Evolutionary conservation across 2,113 vertebrate species (phyloP).

Genomic region (Eclectus roratus): DNA sequence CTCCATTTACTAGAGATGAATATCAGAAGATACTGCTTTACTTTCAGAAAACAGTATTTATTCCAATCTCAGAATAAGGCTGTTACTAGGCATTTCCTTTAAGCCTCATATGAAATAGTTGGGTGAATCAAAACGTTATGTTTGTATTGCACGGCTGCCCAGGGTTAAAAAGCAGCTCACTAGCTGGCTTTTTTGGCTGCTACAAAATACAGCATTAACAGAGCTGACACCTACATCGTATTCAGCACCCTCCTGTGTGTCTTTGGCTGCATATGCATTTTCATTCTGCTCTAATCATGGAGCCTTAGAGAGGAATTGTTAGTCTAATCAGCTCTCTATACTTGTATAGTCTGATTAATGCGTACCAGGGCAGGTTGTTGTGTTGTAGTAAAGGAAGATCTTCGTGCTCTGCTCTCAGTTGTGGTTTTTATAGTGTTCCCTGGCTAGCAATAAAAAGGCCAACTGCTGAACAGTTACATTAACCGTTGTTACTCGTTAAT

Average conservation of each 20-base stretch:
- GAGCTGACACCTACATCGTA: neutral
- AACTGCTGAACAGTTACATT: slow-evolving; percentile 1
- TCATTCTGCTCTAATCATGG: slow-evolving; percentile 43
- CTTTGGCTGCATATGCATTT: slow-evolving; percentile 26
- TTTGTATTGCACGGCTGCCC: neutral
- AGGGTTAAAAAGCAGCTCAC: neutral
- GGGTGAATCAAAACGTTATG: neutral
- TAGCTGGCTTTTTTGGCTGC: neutral
- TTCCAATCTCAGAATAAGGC: neutral
- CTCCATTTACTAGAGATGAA: neutral
- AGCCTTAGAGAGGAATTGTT: slow-evolving; percentile 53
- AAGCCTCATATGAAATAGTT: neutral
- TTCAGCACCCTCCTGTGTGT: neutral
- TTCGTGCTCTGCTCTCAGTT: neutral
- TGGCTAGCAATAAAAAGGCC: slow-evolving; percentile 12
- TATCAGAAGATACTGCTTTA: neutral
- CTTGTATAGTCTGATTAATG: slow-evolving; percentile 44
- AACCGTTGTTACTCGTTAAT: neutral
- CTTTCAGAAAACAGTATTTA: neutral
- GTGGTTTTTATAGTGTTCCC: slow-evolving; percentile 23
- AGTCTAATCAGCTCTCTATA: slow-evolving; percentile 38
- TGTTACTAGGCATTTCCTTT: neutral
- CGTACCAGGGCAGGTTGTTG: neutral
- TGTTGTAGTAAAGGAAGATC: slow-evolving; percentile 20
- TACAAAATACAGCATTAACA: neutral